Evolutionary conservation across 2,113 vertebrate species (phyloP), one percentile per base, ranked within the genome.

Genomic region (Panthera uncia): DNA sequence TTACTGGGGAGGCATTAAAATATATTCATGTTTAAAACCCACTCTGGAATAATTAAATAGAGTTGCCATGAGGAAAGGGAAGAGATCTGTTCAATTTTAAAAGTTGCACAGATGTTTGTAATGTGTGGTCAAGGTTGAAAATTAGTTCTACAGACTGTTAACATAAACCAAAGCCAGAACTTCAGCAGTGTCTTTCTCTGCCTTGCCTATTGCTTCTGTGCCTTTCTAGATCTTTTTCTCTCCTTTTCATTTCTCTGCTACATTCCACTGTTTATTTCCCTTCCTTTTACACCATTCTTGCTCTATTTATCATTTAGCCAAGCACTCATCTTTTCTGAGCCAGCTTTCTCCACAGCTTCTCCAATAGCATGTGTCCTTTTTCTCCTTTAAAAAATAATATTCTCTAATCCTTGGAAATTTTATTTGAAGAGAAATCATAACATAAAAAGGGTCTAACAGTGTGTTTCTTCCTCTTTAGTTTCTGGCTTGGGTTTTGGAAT

Each of bases 401-500:
- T 91, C 15, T 81, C 13, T 81, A 48, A 36, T 36, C n/a, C 68
- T 94, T 91, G 19, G 57, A 61, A 33, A 79, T 87, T 41, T 95
- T 38, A 88, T 86, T 81, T 96, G 86, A 88, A 86, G 16, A 87
- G 55, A 95, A 95, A 55, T 76, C 16, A 25, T 50, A 57, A 31
- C 65, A 50, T 71, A 68, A 63, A 86, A 86, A 81, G 29, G 38
- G 3, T 29, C 89, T 96, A 92, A 96, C 19, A 18, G 33, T 95
- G n/a, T 95, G 88, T 97, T 97, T 74, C 41, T 98, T 92, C n/a
- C 68, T 90, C 71, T 94, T 38, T 86, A 99, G 99, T 99, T 74
- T 99, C 99, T 45, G 99, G 99, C 55, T 98, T 99, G 11, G 99
- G 99, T 80, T 99, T 99, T 89, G 99, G 99, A 76, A 99, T 99